These are phyloP conservation scores for Siphonodentalium dalli DNA, from an alignment of 2,888 invertebrate genomes.

Conservation along the genomic window DNA sequence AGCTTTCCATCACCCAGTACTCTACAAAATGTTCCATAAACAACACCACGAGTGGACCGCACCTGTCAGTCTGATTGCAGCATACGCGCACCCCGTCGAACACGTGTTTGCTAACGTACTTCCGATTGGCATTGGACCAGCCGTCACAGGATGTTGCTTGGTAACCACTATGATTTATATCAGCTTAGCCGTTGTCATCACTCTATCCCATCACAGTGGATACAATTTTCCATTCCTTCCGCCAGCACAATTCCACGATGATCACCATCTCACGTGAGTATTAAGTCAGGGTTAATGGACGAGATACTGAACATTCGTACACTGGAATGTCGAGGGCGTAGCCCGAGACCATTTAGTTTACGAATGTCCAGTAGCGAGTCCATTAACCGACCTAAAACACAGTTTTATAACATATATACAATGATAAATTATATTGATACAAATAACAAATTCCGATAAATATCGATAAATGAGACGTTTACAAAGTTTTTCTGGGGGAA, in stretches of 20 bases:
- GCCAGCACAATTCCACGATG: constrained; percentile 85
- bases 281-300: too few species aligned
- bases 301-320: too few species aligned
- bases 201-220: constrained; percentile 83
- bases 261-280: constrained; percentile 78
- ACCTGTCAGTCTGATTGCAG: constrained; percentile 80
- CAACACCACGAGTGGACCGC: constrained; percentile 88
- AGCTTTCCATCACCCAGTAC: constrained; percentile 75
- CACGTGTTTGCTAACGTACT: constrained; percentile 80
- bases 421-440: too few species aligned
- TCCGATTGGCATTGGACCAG: constrained; percentile 74
- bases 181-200: constrained; percentile 77
- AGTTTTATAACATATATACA: too few species aligned
- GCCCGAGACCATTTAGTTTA: too few species aligned
- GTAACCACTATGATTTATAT: constrained; percentile 74
- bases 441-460: too few species aligned
- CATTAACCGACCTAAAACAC: too few species aligned
- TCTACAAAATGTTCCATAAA: constrained; percentile 85
- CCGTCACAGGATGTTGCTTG: constrained; percentile 72
- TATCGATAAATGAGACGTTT: too few species aligned
- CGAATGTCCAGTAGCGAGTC: too few species aligned
- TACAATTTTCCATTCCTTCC: constrained; percentile 86
- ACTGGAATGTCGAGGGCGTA: too few species aligned
- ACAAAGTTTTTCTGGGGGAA: too few species aligned
- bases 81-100: constrained; percentile 80